Percentiles rank a stretch among this genome's conserved stretches.
These are phyloP conservation scores for Amyelois transitella DNA, from an alignment of 1,140 invertebrate species.

Conservation along the genomic window DNA sequence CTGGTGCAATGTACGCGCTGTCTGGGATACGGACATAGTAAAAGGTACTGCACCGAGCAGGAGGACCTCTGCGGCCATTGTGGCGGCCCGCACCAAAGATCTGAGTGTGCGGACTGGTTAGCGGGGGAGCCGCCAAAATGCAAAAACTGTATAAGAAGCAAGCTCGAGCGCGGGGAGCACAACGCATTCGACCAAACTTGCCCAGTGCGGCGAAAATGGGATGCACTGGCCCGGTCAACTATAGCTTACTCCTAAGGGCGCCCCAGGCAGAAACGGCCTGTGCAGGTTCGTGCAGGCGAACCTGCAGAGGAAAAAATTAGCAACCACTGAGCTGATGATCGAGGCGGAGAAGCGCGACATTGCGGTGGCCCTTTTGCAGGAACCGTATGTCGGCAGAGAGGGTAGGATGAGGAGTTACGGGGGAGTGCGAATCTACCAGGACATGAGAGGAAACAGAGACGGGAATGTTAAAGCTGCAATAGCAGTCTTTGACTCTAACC, in stretches of 20 bases:
- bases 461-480: too few species aligned
- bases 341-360: background rate
- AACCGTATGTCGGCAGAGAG: background rate
- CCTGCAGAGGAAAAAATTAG: background rate
- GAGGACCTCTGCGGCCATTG: conserved; percentile 12
- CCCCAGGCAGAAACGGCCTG: background rate
- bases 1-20: conserved; percentile 18
- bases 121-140: background rate
- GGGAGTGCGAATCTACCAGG: conserved; percentile 6
- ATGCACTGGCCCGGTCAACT: background rate
- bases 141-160: background rate
- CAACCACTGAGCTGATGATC: conserved; percentile 1
- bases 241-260: background rate
- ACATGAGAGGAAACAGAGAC: too few species aligned
- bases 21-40: conserved; percentile 17
- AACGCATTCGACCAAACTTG: background rate
- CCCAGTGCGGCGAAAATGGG: background rate
- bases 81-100: conserved; percentile 2
- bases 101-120: conserved; percentile 2
- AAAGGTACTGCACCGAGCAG: conserved; percentile 3
- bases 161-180: background rate
- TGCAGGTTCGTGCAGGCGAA: background rate
- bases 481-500: too few species aligned
- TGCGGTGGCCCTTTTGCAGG: background rate
- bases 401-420: background rate